These are phyloP conservation scores for Eumaeus atala DNA, from an alignment of 1,140 invertebrate species.

Conservation along the genomic window DNA sequence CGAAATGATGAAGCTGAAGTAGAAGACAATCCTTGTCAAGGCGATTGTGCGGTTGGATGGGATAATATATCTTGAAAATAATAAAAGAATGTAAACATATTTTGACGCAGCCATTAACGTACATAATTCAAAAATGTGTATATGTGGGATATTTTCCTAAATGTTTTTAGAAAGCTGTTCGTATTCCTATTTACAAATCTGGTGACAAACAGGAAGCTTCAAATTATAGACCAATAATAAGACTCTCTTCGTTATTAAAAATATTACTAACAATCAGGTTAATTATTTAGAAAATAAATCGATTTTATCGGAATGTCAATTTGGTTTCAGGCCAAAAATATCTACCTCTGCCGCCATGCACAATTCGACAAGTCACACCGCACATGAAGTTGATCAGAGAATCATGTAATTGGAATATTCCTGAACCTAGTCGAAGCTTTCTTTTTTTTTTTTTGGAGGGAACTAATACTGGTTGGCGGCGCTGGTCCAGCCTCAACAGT, in stretches of 20 bases:
- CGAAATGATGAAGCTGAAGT: too few species aligned
- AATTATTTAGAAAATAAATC: too few species aligned
- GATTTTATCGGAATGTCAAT: too few species aligned
- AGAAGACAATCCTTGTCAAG: background rate
- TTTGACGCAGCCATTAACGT: conserved; percentile 11
- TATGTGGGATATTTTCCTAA: background rate
- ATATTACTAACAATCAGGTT: background rate
- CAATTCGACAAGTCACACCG: background rate
- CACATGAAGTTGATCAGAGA: conserved; percentile 2
- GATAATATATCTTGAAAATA: conserved; percentile 15
- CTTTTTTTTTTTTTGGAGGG: too few species aligned
- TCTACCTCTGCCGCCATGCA: conserved; percentile 2
- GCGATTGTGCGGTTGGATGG: conserved; percentile 14
- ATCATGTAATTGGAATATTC: too few species aligned
- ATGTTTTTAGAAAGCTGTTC: conserved; percentile 19
- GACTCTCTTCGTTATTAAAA: background rate
- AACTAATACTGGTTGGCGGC: too few species aligned
- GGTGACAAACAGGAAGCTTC: too few species aligned
- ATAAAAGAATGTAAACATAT: conserved; percentile 13
- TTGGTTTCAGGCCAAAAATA: background rate
- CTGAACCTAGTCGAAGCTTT: too few species aligned
- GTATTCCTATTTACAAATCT: conserved; percentile 18
- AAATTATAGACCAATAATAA: too few species aligned
- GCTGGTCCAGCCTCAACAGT: too few species aligned
- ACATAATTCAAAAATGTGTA: too few species aligned